Base-by-base conservation (phyloP, 1,140 invertebrate genomes). In the Diabrotica virgifera region DNA sequence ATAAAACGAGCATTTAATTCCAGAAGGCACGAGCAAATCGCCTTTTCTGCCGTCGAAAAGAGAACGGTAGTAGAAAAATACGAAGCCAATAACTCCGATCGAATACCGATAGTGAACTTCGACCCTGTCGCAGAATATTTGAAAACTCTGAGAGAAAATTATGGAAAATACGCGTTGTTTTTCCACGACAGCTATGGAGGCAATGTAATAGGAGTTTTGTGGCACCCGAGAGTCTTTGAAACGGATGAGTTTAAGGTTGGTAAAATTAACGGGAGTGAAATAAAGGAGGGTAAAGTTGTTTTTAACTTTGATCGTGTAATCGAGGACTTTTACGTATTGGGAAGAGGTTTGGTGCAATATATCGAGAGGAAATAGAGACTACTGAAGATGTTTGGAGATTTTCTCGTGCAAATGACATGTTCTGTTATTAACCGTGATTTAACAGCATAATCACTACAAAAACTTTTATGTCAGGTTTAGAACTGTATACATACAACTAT, bases 181-280 rank as follows among this genome's bases (percentile, higher is more conserved):
- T 96, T 97, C 77, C 87, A 95, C 77, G 91, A 97, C 79, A 80
- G 82, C 0, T 94, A 90, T 81, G 94, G 94, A 14, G 93, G 93
- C 36, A 83, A 85, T 64, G 79, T 86, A 7, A 90, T 98, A 67
- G 92, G 86, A 7, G 89, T 96, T 58, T 77, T 95, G 11, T 91
- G 94, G 84, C 94, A 90, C 77, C 92, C 93, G 6, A 75, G 82
- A 56, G 81, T 84, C 1, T 77, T 85, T 14, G 83, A 87, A 59
- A 60, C 73, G 0, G 85, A 83, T 69, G 85, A 90, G 3, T 90
- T 94, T 67, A 92, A 93, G 82, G 89, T 92, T 8, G 77, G 79
- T 5, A 75, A 82, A 55, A 70, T 84, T 0, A 78, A 80, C 64
- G 84, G 82, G 2, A 74, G 83, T 9, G 85, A 80, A 70, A 73